Percentiles rank a stretch among this genome's conserved stretches.
phyloP scores from a whole-genome alignment of 1,140 invertebrate genomes.

The Saccostrea echinata region DNA sequence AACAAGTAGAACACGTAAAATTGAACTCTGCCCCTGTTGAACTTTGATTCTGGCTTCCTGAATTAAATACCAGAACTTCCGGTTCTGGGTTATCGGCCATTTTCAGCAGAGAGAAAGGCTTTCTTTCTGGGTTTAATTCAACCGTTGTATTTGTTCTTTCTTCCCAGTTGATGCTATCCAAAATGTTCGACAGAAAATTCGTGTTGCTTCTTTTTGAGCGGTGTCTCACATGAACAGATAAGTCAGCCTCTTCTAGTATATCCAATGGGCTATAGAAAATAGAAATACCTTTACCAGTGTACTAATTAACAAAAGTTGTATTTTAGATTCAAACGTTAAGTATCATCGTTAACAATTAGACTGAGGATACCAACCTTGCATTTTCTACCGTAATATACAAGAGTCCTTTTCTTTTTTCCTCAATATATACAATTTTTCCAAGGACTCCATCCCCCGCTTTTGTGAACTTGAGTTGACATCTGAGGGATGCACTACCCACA shows the following conservation, averaged over 20 bases:
- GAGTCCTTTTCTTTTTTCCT: not conserved
- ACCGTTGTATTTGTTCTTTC: conserved; percentile 18
- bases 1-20: conserved; percentile 19
- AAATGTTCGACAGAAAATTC: not conserved
- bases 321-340: no score
- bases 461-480: not conserved
- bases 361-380: not conserved
- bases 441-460: not conserved
- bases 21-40: not conserved
- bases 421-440: not conserved
- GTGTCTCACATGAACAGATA: not conserved
- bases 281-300: no score
- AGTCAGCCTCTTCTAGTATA: not conserved
- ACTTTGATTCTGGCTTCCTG: no score
- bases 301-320: no score
- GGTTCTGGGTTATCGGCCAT: not conserved
- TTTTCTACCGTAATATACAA: conserved; percentile 2
- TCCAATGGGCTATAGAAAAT: not conserved
- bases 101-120: not conserved
- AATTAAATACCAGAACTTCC: not conserved
- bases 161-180: conserved; percentile 28
- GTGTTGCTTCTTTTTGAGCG: not conserved
- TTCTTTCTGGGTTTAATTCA: conserved; percentile 3
- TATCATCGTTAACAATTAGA: no score
- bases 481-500: not conserved